Percentiles rank a stretch among this genome's conserved stretches.
Evolutionary conservation across 2,888 invertebrate genomes (phyloP).

Genomic region (Argyresthia albistria): DNA sequence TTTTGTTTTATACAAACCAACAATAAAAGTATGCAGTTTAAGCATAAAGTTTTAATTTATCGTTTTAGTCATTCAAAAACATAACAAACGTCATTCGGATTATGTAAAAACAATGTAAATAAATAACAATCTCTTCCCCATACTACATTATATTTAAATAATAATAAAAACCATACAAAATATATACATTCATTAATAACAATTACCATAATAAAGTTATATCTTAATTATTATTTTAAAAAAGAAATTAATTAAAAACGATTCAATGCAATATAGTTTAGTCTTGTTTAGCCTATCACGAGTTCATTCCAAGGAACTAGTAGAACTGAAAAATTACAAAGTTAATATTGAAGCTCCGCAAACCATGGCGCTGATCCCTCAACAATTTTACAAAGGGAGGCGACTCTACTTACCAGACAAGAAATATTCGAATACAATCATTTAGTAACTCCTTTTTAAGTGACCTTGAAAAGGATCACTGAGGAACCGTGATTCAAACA

Average conservation of each 20-base stretch:
- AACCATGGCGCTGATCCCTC: slow-evolving; percentile 21
- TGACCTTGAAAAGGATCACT: too few relatives aligned
- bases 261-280: too few relatives aligned
- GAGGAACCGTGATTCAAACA: too few relatives aligned
- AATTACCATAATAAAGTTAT: slow-evolving; percentile 28
- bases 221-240: too few relatives aligned
- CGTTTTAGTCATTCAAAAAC: neutral
- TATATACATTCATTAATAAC: slow-evolving; percentile 10
- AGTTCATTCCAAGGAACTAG: too few relatives aligned
- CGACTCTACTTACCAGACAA: too few relatives aligned
- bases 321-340: too few relatives aligned
- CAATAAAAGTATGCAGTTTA: slow-evolving; percentile 54
- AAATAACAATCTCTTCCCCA: neutral
- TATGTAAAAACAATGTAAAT: neutral
- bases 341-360: slow-evolving; percentile 11
- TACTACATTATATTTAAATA: neutral
- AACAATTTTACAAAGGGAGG: slow-evolving; percentile 9
- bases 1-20: slow-evolving; percentile 23
- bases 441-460: too few relatives aligned
- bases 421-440: too few relatives aligned
- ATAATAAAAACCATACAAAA: neutral
- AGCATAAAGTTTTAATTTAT: slow-evolving; percentile 23
- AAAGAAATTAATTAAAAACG: too few relatives aligned
- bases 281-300: too few relatives aligned
- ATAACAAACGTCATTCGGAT: neutral